A percentile compares a stretch with the other conserved stretches of the same genome.
phyloP scores from a whole-genome alignment of 1,140 invertebrate genomes.

The Drosophila nigrodunni region DNA sequence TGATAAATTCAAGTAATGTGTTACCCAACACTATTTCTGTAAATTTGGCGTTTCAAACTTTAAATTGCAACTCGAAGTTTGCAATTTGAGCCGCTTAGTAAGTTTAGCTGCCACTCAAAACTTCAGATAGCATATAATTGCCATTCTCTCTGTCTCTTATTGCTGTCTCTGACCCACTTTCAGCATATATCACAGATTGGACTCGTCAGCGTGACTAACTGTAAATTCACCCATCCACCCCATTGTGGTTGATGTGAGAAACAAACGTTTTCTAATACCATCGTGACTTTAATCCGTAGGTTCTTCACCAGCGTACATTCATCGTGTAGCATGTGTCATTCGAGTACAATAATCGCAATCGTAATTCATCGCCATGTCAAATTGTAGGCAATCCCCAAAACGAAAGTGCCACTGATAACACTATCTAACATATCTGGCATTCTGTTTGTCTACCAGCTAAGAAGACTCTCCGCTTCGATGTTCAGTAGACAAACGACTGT shows the following conservation, averaged over 20 bases:
- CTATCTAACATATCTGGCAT: constrained; percentile 18
- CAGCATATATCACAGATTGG: constrained; percentile 62
- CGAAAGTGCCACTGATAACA: constrained; percentile 30
- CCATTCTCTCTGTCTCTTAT: constrained; percentile 37
- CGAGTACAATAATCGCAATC: constrained; percentile 11
- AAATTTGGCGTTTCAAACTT: constrained; percentile 68
- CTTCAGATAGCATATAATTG: constrained; percentile 58
- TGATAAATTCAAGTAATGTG: background rate
- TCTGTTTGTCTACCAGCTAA: background rate
- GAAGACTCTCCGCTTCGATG: background rate
- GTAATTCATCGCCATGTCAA: constrained; percentile 32
- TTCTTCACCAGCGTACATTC: constrained; percentile 9
- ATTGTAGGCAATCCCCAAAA: constrained; percentile 25
- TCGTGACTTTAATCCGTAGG: constrained; percentile 44
- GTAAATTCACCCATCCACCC: constrained; percentile 9
- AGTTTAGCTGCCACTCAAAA: constrained; percentile 59
- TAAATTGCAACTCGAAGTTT: constrained; percentile 59
- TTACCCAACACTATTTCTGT: constrained; percentile 10
- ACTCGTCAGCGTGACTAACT: constrained; percentile 36
- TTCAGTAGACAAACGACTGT: constrained; percentile 56
- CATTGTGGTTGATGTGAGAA: constrained; percentile 32
- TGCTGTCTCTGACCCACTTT: constrained; percentile 62
- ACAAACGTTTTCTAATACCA: constrained; percentile 67
- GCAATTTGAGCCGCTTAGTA: constrained; percentile 28
- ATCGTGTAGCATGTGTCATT: constrained; percentile 21